phyloP scores from a whole-genome alignment of 1,140 invertebrate species.

The Drosophila pachea region DNA sequence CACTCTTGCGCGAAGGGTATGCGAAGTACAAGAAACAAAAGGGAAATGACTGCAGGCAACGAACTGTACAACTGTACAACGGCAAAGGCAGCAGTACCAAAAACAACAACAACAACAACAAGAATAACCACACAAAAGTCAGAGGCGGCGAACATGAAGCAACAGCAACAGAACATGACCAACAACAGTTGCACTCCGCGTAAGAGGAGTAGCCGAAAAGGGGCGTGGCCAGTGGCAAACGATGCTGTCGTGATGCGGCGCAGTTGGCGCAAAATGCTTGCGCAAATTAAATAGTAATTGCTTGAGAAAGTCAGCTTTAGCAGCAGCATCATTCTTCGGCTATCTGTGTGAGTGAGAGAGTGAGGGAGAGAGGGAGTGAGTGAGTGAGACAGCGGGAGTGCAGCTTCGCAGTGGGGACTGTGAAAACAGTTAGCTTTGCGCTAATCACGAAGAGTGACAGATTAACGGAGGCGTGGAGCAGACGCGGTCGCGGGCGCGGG shows the following conservation, averaged over 20 bases:
- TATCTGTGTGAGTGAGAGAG: background rate
- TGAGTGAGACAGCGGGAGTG: background rate
- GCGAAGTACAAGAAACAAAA: too few relatives aligned
- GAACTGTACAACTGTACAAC: background rate
- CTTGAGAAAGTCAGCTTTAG: constrained; percentile 42
- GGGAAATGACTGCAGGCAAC: too few relatives aligned
- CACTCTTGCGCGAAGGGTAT: too few relatives aligned
- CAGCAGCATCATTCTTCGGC: constrained; percentile 7
- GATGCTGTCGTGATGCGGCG: constrained; percentile 32
- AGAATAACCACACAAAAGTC: constrained; percentile 16
- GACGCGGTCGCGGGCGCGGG: too few relatives aligned
- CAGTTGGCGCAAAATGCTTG: constrained; percentile 40
- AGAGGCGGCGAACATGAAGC: background rate
- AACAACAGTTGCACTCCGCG: constrained; percentile 18
- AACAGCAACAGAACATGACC: constrained; percentile 13
- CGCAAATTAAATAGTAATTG: constrained; percentile 53
- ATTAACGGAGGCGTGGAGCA: too few relatives aligned
- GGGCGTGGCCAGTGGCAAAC: constrained; percentile 27
- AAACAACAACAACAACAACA: constrained; percentile 4
- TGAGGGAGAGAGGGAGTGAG: background rate
- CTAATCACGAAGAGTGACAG: too few relatives aligned
- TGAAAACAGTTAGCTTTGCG: too few relatives aligned
- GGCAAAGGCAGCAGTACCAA: background rate
- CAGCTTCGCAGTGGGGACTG: too few relatives aligned
- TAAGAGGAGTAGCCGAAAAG: constrained; percentile 37